Conservation (phyloP, 2,797 vertebrate genomes). For the Heliangelus exortis region DNA sequence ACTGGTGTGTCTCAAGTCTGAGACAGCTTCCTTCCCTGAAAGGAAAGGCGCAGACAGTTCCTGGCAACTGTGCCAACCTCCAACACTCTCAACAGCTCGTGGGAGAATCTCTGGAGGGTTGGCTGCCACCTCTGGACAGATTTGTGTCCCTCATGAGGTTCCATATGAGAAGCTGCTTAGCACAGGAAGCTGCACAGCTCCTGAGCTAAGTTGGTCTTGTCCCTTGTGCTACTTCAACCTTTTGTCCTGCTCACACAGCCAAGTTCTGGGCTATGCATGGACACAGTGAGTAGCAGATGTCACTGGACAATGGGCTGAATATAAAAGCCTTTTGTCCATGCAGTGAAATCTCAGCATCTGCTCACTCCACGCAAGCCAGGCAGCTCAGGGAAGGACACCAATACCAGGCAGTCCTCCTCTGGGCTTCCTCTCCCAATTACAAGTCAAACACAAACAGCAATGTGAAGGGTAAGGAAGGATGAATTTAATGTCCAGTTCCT, state of each 20-base stretch:
- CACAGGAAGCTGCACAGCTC: not conserved
- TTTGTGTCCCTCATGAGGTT: not conserved
- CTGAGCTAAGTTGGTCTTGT: not conserved
- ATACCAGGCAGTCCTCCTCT: not conserved
- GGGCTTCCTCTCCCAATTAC: not conserved
- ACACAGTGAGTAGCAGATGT: not conserved
- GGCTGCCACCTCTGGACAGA: not conserved
- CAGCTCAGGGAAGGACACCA: not conserved
- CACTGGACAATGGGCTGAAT: fast-evolving
- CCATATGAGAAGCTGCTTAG: not conserved
- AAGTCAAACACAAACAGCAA: not conserved
- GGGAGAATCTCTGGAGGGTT: not conserved
- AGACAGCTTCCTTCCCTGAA: constrained; percentile 68
- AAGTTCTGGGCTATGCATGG: not conserved
- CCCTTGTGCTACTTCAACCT: not conserved
- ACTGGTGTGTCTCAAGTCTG: constrained; percentile 48
- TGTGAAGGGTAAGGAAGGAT: not conserved
- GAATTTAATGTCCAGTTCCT: not conserved
- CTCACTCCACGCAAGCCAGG: fast-evolving
- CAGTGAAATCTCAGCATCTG: not conserved
- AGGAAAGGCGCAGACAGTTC: constrained; percentile 48
- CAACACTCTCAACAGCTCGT: not conserved
- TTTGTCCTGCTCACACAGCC: not conserved
- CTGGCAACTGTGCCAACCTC: constrained; percentile 55
- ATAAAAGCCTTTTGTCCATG: not conserved